Conservation (phyloP, 2,888 invertebrate species). For the Lasius platythorax region DNA sequence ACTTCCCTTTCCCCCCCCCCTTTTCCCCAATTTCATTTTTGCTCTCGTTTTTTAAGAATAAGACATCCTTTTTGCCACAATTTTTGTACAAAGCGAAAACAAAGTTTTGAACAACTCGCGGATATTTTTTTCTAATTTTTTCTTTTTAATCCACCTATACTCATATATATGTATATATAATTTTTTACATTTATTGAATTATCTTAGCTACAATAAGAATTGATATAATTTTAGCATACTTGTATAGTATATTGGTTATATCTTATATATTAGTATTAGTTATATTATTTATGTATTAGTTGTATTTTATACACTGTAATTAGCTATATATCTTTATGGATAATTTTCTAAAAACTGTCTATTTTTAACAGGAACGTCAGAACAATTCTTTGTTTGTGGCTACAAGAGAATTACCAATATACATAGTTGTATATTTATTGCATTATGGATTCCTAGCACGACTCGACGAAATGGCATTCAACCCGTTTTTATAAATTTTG, state of each 20-base stretch:
- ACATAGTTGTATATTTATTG: not conserved
- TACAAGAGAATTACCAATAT: not conserved
- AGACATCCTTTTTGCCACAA: too few species aligned
- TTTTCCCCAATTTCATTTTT: too few species aligned
- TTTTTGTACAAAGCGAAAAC: too few species aligned
- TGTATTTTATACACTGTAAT: not conserved
- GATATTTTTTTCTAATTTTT: not conserved
- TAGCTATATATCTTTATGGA: not conserved
- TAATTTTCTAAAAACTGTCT: not conserved
- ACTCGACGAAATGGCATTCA: conserved; percentile 35
- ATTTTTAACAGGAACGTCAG: not conserved
- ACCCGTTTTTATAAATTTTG: conserved; percentile 30
- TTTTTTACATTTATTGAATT: not conserved
- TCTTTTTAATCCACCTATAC: not conserved
- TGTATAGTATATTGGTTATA: not conserved
- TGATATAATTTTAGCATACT: not conserved
- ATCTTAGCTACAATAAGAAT: not conserved
- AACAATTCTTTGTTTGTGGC: not conserved
- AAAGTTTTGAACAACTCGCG: too few species aligned
- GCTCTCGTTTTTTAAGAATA: too few species aligned
- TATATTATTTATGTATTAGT: too few species aligned
- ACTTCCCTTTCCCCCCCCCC: too few species aligned
- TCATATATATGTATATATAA: not conserved
- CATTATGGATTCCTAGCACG: conserved; percentile 69
- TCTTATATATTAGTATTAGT: not conserved